These are phyloP conservation scores for Nestor notabilis DNA, from an alignment of 2,113 vertebrate species.

Conservation along the genomic window DNA sequence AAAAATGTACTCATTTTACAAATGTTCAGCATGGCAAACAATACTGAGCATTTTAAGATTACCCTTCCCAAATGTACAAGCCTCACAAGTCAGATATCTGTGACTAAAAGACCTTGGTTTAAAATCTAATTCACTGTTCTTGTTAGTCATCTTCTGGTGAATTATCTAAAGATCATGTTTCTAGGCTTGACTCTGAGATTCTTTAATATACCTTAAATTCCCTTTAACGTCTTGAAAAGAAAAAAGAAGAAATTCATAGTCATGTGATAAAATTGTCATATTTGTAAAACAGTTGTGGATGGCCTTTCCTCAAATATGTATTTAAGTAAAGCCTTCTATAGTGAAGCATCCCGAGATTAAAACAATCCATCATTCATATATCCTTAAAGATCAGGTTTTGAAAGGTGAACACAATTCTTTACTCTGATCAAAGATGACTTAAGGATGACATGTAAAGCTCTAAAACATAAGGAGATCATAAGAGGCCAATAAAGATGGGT, in stretches of 20 bases:
- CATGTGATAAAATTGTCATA: background rate
- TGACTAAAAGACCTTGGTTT: background rate
- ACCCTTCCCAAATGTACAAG: background rate
- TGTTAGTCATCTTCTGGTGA: background rate
- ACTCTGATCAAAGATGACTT: background rate
- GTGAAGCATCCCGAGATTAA: background rate
- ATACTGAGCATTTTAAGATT: background rate
- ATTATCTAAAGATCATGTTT: background rate
- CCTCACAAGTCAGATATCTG: background rate
- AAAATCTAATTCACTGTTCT: background rate
- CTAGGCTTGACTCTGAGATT: background rate
- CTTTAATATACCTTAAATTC: background rate
- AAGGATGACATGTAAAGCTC: background rate
- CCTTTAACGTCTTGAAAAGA: background rate
- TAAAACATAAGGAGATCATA: background rate
- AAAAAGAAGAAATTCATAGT: background rate
- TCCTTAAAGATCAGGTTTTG: background rate
- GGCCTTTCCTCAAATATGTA: background rate
- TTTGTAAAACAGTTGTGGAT: background rate
- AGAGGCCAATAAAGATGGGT: background rate
- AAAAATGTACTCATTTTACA: background rate
- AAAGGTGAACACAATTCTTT: background rate
- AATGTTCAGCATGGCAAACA: background rate
- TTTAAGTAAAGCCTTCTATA: background rate
- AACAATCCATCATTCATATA: background rate